Evolutionary conservation across 2,888 invertebrate species (phyloP), one percentile per base, ranked within the genome.

Genomic region (Eurytoma californica): DNA sequence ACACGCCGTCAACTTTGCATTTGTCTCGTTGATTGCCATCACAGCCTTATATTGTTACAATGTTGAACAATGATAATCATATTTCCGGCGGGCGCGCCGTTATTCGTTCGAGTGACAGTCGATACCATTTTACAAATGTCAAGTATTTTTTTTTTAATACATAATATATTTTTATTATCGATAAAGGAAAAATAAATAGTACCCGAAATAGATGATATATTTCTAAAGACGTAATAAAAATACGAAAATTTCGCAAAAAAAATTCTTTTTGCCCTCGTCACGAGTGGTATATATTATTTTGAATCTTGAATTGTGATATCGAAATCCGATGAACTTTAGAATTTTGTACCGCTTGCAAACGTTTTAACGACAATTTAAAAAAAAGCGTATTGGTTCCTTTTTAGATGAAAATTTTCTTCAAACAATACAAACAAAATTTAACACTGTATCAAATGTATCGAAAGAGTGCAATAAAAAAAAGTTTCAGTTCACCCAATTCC

Each of bases 11-110:
- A 87, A 84, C 83, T 82, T 85, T 86, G 85, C 82, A 83, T 86
- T 87, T 84, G 82, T 87, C 85, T 86, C 85, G 84, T 85, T 85
- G 84, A 88, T 80, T 77, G 51, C 68, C 72, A 39, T 47, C 67
- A 30, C 51, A 75, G 20, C 63, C 60, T 39, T 20, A 72, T 18
- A 63, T 69, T 68, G 63, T 68, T 51, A 60, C 7, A 72, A 57
- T 70, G 49, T 72, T 70, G 47, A 66, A 28, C 47, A 16, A 75
- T 72, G 60, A 78, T 73, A 39, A n/a, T 47, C 7, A 73, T 68
- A 73, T 60, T 73, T 78, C 72, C 68, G 57, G 18, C 49, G 30
- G 78, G 30, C n/a, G 63, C 67, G 72, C 47, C 70, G 20, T 39
- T 65, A 60, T 67, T 75, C 30, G 49, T 66, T 77, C 20, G 47